These are phyloP conservation scores for Cydia fagiglandana DNA, from an alignment of 1,140 invertebrate genomes.

Conservation along the genomic window DNA sequence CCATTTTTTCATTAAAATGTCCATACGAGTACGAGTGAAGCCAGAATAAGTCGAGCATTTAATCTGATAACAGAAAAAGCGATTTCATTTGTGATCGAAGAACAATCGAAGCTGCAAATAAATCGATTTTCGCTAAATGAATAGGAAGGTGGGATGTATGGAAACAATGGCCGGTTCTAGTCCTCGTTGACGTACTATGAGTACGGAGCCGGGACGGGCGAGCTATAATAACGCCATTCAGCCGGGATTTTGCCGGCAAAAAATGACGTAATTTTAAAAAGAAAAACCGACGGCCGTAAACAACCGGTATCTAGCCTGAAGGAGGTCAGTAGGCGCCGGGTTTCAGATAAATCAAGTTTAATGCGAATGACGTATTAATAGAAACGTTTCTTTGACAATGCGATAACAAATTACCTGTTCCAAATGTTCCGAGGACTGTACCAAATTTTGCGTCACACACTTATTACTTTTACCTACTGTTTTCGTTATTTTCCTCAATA, in stretches of 20 bases:
- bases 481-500: too few species aligned
- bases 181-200: neutral
- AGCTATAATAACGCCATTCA: conserved; percentile 22
- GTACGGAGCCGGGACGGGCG: neutral
- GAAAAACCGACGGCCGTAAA: conserved; percentile 23
- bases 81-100: conserved; percentile 10
- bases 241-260: conserved; percentile 23
- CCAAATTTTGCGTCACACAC: too few species aligned
- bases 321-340: conserved; percentile 24
- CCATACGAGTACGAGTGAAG: neutral
- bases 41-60: neutral
- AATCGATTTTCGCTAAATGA: conserved; percentile 27
- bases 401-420: neutral
- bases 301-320: conserved; percentile 21
- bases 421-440: too few species aligned
- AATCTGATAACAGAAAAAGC: neutral
- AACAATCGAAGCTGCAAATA: neutral
- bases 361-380: conserved; percentile 21
- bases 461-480: too few species aligned
- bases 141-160: neutral
- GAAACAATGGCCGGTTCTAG: conserved; percentile 24
- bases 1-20: neutral
- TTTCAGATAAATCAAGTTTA: conserved; percentile 12
- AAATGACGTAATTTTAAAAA: conserved; percentile 33
- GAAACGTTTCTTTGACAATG: conserved; percentile 3